Conservation (phyloP, 2,888 invertebrate species). For the Xestobium rufovillosum region DNA sequence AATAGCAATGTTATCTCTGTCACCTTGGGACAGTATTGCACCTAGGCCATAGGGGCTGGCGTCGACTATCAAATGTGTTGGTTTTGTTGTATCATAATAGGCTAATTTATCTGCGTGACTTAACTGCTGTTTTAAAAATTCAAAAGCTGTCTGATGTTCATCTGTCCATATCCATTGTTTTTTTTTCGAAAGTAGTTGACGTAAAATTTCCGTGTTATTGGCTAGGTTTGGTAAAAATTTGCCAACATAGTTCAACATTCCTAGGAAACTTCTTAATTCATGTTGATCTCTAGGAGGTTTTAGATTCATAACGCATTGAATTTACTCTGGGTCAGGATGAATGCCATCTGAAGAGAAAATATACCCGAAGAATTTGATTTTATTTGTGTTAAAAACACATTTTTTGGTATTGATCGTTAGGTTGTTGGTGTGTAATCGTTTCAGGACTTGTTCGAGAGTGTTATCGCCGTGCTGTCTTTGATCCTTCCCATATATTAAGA, state of each 20-base stretch:
- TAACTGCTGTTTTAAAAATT: slow-evolving; percentile 8
- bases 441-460: slow-evolving; percentile 25
- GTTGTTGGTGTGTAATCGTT: slow-evolving; percentile 22
- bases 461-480: slow-evolving; percentile 30
- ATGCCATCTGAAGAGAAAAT: slow-evolving; percentile 26
- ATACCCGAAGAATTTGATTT: slow-evolving; percentile 30
- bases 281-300: slow-evolving; percentile 5
- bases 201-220: too few relatives aligned
- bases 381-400: slow-evolving; percentile 25
- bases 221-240: slow-evolving; percentile 18
- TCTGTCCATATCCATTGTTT: too few relatives aligned
- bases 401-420: slow-evolving; percentile 30
- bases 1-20: too few relatives aligned
- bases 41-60: too few relatives aligned
- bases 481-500: slow-evolving; percentile 31
- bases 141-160: slow-evolving; percentile 9
- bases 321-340: slow-evolving; percentile 27
- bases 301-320: slow-evolving; percentile 21
- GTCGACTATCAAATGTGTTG: too few relatives aligned
- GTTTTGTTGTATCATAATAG: too few relatives aligned
- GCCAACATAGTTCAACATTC: slow-evolving; percentile 16
- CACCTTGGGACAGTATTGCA: too few relatives aligned
- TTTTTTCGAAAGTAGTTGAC: too few relatives aligned
- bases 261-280: slow-evolving; percentile 16
- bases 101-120: slow-evolving; percentile 5